phyloP scores from a whole-genome alignment of 1,140 invertebrate species.

The Drosophila takahashii region DNA sequence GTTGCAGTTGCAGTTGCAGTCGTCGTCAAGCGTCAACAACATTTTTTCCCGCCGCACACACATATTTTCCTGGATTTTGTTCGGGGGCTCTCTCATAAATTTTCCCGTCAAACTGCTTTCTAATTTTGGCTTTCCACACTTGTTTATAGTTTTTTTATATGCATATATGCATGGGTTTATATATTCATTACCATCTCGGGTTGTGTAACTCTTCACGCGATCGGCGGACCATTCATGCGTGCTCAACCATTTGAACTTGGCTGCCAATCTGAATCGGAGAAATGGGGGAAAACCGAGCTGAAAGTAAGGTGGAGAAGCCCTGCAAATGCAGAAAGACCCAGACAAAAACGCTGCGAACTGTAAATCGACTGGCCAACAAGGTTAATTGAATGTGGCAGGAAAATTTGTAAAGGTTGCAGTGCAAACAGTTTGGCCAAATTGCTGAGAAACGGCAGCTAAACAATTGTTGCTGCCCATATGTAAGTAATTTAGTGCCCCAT shows the following conservation, averaged over 20 bases:
- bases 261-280: constrained; percentile 16
- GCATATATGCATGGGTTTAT: constrained; percentile 27
- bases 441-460: constrained; percentile 2
- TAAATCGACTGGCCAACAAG: constrained; percentile 55
- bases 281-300: constrained; percentile 19
- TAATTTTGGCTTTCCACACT: constrained; percentile 70
- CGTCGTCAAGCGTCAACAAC: constrained; percentile 67
- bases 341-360: constrained; percentile 50
- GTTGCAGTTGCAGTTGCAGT: constrained; percentile 19
- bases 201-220: constrained; percentile 80
- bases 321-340: constrained; percentile 30
- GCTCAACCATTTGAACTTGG: constrained; percentile 54
- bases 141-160: constrained; percentile 43
- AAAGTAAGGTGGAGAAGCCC: constrained; percentile 56
- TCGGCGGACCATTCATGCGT: constrained; percentile 70
- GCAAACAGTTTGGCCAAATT: constrained; percentile 14
- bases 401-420: constrained; percentile 39
- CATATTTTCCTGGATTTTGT: constrained; percentile 48
- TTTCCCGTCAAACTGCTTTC: constrained; percentile 76
- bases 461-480: constrained; percentile 16
- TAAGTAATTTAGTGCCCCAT: constrained; percentile 1
- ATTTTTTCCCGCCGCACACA: constrained; percentile 47
- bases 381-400: constrained; percentile 63
- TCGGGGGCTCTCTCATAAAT: constrained; percentile 55
- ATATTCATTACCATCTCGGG: constrained; percentile 44